Percentiles rank a stretch among this genome's conserved stretches.
Conservation (phyloP, 64 coral and sea anemone species). For the Pachyseris speciosa region DNA sequence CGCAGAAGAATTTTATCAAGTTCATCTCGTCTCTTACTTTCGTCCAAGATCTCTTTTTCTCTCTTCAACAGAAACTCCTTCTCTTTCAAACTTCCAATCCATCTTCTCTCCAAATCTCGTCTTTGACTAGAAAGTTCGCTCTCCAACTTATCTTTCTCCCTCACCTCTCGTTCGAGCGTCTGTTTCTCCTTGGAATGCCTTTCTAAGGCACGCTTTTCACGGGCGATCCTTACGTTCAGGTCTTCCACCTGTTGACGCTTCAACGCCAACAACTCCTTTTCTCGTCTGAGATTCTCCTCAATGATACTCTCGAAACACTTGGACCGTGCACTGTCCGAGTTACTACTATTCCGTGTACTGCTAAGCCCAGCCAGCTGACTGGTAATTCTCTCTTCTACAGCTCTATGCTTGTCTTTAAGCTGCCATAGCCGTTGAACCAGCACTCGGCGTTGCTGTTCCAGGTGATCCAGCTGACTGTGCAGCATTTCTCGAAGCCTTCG, state of each 20-base stretch:
- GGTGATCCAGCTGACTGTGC: slow-evolving; percentile 73
- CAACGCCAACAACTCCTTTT: slow-evolving; percentile 71
- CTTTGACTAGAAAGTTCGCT: slow-evolving; percentile 75
- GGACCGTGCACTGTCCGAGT: slow-evolving; percentile 46
- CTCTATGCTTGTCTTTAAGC: slow-evolving; percentile 80
- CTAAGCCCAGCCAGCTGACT: slow-evolving; percentile 66
- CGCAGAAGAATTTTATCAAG: slow-evolving; percentile 44
- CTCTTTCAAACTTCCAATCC: slow-evolving; percentile 75
- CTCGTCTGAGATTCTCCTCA: slow-evolving; percentile 85
- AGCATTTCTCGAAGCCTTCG: slow-evolving; percentile 70
- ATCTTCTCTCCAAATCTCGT: slow-evolving; percentile 83
- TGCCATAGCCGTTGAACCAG: slow-evolving; percentile 74
- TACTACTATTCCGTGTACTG: slow-evolving; percentile 46
- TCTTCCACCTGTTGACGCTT: slow-evolving; percentile 90
- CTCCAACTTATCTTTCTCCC: slow-evolving; percentile 81
- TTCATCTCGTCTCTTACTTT: slow-evolving; percentile 43
- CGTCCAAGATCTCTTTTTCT: slow-evolving; percentile 56
- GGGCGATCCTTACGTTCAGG: slow-evolving; percentile 60
- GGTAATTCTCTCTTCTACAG: slow-evolving; percentile 75
- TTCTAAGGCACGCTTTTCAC: slow-evolving; percentile 78
- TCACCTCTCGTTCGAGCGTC: slow-evolving; percentile 65
- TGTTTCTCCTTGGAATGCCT: slow-evolving; percentile 75
- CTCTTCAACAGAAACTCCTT: slow-evolving; percentile 79
- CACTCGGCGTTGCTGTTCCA: slow-evolving; percentile 73
- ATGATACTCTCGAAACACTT: slow-evolving; percentile 83